Conservation (phyloP, 1,140 invertebrate species). For the Drosophila mojavensis region DNA sequence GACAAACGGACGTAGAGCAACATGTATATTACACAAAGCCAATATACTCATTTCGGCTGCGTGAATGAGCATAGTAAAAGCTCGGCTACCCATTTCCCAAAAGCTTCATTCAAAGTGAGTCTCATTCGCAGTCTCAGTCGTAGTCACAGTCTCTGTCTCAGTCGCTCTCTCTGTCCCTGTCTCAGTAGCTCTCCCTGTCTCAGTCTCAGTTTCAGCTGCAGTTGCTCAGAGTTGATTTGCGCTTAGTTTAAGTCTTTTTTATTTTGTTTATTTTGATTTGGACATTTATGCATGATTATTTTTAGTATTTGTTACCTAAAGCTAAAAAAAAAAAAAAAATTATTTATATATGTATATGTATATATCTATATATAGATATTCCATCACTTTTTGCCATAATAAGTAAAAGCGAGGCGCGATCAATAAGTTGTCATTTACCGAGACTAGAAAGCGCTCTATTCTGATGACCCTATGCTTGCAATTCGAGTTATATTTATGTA, state of each 20-base stretch:
- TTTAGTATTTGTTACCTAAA: constrained; percentile 26
- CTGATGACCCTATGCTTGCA: no score
- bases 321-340: constrained; percentile 56
- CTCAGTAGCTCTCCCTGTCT: no score
- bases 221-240: not conserved
- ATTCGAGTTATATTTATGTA: no score
- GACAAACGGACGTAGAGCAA: no score
- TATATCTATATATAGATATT: not conserved
- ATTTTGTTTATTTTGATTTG: constrained; percentile 52
- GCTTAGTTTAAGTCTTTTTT: constrained; percentile 54
- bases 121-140: no score
- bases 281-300: constrained; percentile 54
- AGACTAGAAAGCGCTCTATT: not conserved
- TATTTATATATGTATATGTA: not conserved
- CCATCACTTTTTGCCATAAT: constrained; percentile 15
- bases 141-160: no score
- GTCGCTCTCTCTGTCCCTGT: no score
- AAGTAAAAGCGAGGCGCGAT: not conserved
- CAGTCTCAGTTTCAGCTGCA: not conserved
- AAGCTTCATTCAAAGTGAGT: no score
- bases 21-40: no score
- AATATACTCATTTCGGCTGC: no score
- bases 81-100: no score
- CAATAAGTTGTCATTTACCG: not conserved
- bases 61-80: no score